Evolutionary conservation across 2,113 vertebrate genomes (phyloP).

Genomic region (Lasiurus cinereus): DNA sequence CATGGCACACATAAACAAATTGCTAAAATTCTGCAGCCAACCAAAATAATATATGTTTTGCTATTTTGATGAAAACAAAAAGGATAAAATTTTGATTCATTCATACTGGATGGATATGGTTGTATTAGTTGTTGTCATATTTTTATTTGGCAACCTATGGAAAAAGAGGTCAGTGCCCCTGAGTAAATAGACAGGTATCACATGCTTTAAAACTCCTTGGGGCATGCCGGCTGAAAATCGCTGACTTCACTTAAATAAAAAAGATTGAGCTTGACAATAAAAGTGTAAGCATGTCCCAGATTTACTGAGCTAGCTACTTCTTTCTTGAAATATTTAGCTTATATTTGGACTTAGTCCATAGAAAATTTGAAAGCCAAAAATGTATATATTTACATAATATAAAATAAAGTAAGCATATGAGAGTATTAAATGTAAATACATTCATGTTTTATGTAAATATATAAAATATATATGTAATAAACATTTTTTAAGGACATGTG

Average conservation of each 20-base stretch:
- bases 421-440: background rate
- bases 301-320: background rate
- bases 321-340: slow-evolving; percentile 18
- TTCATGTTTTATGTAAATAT: background rate
- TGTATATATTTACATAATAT: background rate
- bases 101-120: background rate
- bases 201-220: background rate
- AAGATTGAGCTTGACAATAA: background rate
- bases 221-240: background rate
- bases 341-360: background rate
- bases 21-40: background rate
- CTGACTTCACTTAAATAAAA: slow-evolving; percentile 12
- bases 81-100: background rate
- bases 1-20: background rate
- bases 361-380: background rate
- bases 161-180: background rate
- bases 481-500: background rate
- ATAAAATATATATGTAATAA: background rate
- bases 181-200: background rate
- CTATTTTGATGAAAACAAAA: background rate
- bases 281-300: slow-evolving; percentile 17
- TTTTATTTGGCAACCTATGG: background rate
- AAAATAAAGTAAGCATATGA: background rate
- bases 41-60: background rate
- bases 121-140: background rate